Conservation (phyloP, 2,797 vertebrate species). For the Clarias pachynema region DNA sequence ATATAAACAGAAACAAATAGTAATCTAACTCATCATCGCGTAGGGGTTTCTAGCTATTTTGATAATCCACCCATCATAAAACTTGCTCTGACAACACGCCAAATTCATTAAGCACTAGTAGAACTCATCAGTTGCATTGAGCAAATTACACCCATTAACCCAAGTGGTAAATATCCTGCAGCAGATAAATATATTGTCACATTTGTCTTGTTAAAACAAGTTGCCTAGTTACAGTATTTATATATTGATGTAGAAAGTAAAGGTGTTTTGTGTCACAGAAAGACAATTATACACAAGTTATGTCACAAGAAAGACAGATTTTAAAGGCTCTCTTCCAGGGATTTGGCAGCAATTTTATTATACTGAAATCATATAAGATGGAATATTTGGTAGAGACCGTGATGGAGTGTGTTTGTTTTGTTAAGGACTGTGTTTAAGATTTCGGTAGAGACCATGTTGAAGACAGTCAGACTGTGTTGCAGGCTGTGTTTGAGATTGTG, state of each 20-base stretch:
- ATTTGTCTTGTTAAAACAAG: conserved; percentile 9
- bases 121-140: neutral
- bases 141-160: neutral
- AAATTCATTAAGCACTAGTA: conserved; percentile 20
- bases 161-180: neutral
- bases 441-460: neutral
- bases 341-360: neutral
- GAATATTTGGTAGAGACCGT: neutral
- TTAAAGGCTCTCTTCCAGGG: neutral
- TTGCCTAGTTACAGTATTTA: neutral
- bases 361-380: neutral
- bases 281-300: no score
- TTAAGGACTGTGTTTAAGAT: no score
- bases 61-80: neutral
- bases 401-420: neutral
- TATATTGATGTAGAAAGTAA: neutral
- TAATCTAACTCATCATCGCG: neutral
- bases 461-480: neutral
- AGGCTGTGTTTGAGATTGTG: neutral
- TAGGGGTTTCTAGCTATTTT: neutral
- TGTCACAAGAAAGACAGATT: neutral
- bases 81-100: neutral
- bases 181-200: neutral
- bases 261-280: neutral
- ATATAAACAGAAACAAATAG: neutral